phyloP scores from a whole-genome alignment of 2,113 vertebrate species.

The Mystacornis crossleyi region DNA sequence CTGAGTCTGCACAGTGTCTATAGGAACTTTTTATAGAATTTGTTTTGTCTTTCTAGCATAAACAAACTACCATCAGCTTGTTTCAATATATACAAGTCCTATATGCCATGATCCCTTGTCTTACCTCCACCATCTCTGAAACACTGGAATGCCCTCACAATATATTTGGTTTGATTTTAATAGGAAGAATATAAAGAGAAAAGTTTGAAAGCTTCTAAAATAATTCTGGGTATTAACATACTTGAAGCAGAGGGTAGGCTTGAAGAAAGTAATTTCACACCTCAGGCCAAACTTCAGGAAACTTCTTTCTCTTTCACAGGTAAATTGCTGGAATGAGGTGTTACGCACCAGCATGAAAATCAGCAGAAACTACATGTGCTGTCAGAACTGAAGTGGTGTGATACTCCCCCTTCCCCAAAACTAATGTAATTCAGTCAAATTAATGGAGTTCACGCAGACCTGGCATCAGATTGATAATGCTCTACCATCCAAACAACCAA shows the following conservation, averaged over 20 bases:
- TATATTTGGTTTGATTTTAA: neutral
- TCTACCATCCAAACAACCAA: neutral
- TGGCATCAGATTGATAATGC: neutral
- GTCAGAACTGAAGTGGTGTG: neutral
- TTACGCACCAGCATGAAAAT: neutral
- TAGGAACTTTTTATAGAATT: neutral
- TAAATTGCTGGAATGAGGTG: neutral
- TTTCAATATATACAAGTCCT: neutral
- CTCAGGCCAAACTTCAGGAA: neutral
- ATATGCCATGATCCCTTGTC: neutral
- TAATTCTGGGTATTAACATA: neutral
- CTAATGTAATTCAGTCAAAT: neutral
- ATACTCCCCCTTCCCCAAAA: neutral
- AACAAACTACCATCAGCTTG: neutral
- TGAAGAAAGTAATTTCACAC: neutral
- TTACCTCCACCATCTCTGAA: neutral
- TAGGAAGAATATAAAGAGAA: neutral
- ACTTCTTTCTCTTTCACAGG: neutral
- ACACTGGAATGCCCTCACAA: neutral
- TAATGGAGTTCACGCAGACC: neutral
- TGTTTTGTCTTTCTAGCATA: neutral
- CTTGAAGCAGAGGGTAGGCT: neutral
- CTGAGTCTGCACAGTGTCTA: conserved; percentile 25
- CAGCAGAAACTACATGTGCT: neutral
- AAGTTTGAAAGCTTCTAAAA: neutral